Conservation (phyloP, 2,113 vertebrate species). For the Thamnophis sirtalis region DNA sequence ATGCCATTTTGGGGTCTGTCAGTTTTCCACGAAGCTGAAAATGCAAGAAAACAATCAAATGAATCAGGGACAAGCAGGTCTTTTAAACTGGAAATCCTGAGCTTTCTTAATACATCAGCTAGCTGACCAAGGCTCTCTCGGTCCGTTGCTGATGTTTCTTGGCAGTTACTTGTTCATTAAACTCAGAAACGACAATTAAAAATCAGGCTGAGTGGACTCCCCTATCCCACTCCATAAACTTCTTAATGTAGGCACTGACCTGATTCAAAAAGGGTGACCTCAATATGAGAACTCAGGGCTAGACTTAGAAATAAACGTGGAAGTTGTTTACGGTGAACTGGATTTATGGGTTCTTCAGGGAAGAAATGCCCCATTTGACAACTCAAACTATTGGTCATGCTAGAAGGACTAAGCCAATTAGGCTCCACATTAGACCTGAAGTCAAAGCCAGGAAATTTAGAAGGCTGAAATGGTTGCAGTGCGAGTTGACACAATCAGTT, state of each 20-base stretch:
- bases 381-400: too few relatives aligned
- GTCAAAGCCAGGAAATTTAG: not conserved
- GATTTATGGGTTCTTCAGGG: not conserved
- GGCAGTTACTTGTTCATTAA: constrained; percentile 57
- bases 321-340: not conserved
- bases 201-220: constrained; percentile 12
- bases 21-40: not conserved
- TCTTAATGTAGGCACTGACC: constrained; percentile 34
- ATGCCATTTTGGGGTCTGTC: not conserved
- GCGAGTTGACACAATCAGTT: not conserved
- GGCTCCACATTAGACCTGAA: not conserved
- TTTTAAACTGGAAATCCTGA: constrained; percentile 49
- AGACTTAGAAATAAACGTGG: not conserved
- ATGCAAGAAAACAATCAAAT: not conserved
- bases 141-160: constrained; percentile 53
- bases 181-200: constrained; percentile 44
- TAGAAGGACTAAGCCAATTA: not conserved
- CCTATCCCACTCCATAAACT: not conserved
- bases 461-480: not conserved
- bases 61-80: constrained; percentile 18
- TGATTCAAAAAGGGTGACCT: constrained; percentile 18
- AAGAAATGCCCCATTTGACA: not conserved
- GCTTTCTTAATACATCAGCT: constrained; percentile 53
- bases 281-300: not conserved
- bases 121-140: constrained; percentile 14